A percentile compares a stretch with the other conserved stretches of the same genome.
These are phyloP conservation scores for Rhinoraja longicauda DNA, from an alignment of 2,797 vertebrate species.

Conservation along the genomic window DNA sequence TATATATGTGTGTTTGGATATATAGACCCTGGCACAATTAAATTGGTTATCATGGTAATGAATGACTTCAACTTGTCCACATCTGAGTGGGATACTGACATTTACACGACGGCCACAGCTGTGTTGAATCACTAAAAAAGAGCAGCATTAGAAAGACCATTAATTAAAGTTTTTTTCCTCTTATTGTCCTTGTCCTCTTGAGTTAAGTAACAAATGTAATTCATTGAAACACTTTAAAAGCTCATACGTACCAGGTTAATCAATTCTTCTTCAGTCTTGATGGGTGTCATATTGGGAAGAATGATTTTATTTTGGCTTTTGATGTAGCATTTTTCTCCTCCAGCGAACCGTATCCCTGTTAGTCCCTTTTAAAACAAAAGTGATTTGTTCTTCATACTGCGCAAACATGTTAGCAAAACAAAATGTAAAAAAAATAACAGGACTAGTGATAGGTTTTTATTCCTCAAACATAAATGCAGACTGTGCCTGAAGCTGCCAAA, in stretches of 20 bases:
- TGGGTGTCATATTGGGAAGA: constrained; percentile 69
- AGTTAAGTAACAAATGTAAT: background rate
- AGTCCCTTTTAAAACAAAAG: constrained; percentile 70
- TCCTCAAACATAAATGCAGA: background rate
- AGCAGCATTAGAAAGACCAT: too few relatives aligned
- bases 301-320: constrained; percentile 83
- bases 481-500: background rate
- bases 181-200: too few relatives aligned
- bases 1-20: too few relatives aligned
- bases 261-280: constrained; percentile 58
- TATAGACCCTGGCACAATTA: background rate
- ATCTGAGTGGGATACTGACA: background rate
- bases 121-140: background rate
- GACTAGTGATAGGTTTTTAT: background rate
- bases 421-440: background rate
- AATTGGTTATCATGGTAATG: constrained; percentile 10
- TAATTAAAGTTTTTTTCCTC: background rate
- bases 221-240: background rate
- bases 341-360: constrained; percentile 85
- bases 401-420: background rate
- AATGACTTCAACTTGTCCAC: background rate
- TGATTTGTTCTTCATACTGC: background rate
- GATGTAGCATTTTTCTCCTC: constrained; percentile 95
- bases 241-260: constrained; percentile 26
- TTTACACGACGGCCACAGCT: background rate